Evolutionary conservation across 2,888 invertebrate species (phyloP).

Genomic region (Strigamia crassipes): DNA sequence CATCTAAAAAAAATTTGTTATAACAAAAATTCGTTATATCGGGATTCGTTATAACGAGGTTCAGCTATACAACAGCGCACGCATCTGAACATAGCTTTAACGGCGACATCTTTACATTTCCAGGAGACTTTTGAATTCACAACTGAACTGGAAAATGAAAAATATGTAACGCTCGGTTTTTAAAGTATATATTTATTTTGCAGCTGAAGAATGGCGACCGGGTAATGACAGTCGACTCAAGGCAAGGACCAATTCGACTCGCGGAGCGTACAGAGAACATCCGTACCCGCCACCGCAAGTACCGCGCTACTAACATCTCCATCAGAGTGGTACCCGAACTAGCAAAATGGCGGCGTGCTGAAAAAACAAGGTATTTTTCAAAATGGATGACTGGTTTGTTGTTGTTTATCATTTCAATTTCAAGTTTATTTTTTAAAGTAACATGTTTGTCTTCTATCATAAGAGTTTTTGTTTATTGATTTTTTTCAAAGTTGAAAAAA

Average conservation of each 20-base stretch:
- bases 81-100: no score
- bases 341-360: neutral
- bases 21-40: no score
- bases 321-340: neutral
- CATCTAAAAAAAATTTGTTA: no score
- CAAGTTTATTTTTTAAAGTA: no score
- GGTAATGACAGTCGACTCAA: neutral
- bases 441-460: no score
- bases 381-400: neutral
- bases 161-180: neutral
- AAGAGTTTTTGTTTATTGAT: neutral
- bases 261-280: neutral
- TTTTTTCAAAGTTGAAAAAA: neutral
- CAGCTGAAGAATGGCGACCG: slow-evolving; percentile 21
- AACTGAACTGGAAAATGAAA: neutral
- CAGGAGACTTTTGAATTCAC: no score
- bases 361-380: no score
- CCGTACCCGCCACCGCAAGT: slow-evolving; percentile 19
- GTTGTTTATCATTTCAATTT: neutral
- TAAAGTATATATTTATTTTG: neutral
- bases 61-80: no score
- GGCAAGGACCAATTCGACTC: neutral
- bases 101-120: no score
- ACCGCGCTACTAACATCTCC: neutral
- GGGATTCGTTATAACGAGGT: no score